phyloP scores from a whole-genome alignment of 2,113 vertebrate genomes.

The Grammomys surdaster region DNA sequence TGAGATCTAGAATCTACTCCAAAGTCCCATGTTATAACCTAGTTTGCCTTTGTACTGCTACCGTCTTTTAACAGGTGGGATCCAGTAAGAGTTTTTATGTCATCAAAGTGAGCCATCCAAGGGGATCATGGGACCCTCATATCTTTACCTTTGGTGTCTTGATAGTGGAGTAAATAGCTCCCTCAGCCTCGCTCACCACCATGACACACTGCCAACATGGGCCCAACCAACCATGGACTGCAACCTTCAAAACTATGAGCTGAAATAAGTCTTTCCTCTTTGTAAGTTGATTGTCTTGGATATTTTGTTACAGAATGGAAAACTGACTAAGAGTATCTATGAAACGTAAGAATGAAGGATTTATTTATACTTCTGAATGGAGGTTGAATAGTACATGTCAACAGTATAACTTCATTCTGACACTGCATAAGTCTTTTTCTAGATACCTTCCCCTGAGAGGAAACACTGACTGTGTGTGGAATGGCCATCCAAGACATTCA shows the following conservation, averaged over 20 bases:
- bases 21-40: background rate
- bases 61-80: background rate
- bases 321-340: background rate
- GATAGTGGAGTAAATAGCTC: too few species aligned
- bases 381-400: too few species aligned
- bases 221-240: background rate
- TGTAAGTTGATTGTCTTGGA: too few species aligned
- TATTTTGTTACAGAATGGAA: background rate
- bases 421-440: background rate
- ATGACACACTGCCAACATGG: background rate
- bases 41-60: accelerated
- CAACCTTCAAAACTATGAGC: background rate
- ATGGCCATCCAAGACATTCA: background rate
- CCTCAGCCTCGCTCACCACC: background rate
- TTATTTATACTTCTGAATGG: background rate
- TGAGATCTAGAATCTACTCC: background rate
- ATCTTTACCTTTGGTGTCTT: background rate
- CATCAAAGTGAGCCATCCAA: background rate
- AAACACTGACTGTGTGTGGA: background rate
- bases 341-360: background rate
- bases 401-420: too few species aligned
- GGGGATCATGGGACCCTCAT: background rate
- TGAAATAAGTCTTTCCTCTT: background rate
- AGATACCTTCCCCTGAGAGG: too few species aligned
- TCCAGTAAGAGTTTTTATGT: background rate